Percentiles rank a stretch among this genome's conserved stretches.
These are phyloP conservation scores for Eurystomus gularis DNA, from an alignment of 2,113 vertebrate species.

Conservation along the genomic window DNA sequence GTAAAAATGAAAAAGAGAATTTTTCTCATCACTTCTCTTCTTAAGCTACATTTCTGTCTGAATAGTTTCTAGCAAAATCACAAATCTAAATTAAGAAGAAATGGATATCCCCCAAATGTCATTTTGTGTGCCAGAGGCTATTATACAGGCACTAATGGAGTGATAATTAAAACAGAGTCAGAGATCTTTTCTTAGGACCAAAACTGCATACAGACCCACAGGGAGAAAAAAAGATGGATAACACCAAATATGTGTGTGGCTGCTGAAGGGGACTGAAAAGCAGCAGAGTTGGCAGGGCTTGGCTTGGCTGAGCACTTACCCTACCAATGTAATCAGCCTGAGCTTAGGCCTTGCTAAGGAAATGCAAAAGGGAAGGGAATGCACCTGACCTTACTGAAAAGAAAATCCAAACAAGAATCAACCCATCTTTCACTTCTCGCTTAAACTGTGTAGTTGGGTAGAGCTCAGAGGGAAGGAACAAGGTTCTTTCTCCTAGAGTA, in stretches of 20 bases:
- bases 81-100: constrained; percentile 23
- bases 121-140: background rate
- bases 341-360: background rate
- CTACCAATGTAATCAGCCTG: background rate
- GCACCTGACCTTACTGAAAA: background rate
- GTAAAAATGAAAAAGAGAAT: background rate
- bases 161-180: background rate
- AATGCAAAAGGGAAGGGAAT: background rate
- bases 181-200: background rate
- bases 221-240: background rate
- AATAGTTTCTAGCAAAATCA: background rate
- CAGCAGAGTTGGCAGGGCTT: background rate
- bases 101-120: background rate
- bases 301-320: background rate
- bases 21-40: background rate
- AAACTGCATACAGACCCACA: background rate
- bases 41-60: background rate
- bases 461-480: background rate
- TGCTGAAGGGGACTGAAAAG: background rate
- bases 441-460: background rate
- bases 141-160: background rate
- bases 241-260: background rate
- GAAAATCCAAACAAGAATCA: background rate
- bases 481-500: background rate
- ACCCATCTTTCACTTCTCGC: background rate